Conservation (phyloP, 2,113 vertebrate species). For the Romanogobio albipinnatus region DNA sequence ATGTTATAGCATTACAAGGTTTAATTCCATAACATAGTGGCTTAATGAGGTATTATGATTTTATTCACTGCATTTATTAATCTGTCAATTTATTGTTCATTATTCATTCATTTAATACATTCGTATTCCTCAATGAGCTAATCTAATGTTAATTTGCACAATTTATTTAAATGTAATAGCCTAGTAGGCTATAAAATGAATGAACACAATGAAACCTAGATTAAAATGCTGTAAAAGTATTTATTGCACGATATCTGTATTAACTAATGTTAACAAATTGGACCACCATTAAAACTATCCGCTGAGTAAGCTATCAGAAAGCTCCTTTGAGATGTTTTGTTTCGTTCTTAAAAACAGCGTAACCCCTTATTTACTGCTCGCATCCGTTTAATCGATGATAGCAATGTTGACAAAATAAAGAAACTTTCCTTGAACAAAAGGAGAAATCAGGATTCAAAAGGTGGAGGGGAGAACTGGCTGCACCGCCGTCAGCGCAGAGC, state of each 20-base stretch:
- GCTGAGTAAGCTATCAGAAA: background rate
- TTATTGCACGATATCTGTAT: background rate
- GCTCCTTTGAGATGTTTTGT: background rate
- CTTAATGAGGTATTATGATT: background rate
- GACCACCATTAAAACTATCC: background rate
- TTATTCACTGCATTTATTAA: background rate
- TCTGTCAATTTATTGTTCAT: background rate
- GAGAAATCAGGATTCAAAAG: background rate
- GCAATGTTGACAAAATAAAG: background rate
- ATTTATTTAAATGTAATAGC: background rate
- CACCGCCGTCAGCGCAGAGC: constrained; percentile 1
- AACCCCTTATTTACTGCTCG: background rate
- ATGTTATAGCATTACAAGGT: background rate
- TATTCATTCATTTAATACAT: background rate
- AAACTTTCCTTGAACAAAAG: background rate
- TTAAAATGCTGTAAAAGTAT: background rate
- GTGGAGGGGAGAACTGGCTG: background rate
- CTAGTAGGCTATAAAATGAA: background rate
- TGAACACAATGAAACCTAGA: background rate
- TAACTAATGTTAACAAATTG: background rate
- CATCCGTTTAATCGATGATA: background rate
- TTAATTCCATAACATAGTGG: background rate
- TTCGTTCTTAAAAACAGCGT: background rate
- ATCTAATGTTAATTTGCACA: background rate
- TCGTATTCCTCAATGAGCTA: background rate